Percentiles rank a stretch among this genome's conserved stretches.
phyloP scores from a whole-genome alignment of 2,113 vertebrate species.

The Neolamprologus devosi region DNA sequence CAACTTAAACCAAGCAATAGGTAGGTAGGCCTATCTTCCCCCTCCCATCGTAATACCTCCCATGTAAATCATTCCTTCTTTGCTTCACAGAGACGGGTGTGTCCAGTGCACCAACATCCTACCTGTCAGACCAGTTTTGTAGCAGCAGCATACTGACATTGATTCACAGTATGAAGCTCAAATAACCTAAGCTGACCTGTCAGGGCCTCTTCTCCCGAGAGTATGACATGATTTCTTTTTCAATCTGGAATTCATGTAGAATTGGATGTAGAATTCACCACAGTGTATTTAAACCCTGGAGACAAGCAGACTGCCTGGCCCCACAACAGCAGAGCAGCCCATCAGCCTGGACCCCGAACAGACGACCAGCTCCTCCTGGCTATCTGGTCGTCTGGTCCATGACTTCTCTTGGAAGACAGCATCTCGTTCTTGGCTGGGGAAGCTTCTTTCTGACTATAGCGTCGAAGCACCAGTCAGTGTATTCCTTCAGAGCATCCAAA shows the following conservation, averaged over 20 bases:
- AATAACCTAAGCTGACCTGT: not conserved
- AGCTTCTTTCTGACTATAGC: not conserved
- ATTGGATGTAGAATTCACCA: not conserved
- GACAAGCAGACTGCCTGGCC: not conserved
- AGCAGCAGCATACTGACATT: not conserved
- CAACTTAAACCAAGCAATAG: not conserved
- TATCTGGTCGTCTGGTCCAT: not conserved
- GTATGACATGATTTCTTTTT: not conserved
- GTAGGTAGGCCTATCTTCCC: not conserved
- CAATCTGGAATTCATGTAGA: not conserved
- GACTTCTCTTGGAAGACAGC: not conserved
- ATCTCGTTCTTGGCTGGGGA: not conserved
- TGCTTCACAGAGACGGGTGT: slow-evolving; percentile 8
- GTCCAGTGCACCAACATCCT: not conserved
- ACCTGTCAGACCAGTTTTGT: slow-evolving; percentile 58
- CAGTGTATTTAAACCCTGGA: not conserved
- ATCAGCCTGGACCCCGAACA: not conserved
- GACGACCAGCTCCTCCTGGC: not conserved
- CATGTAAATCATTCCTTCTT: slow-evolving; percentile 11
- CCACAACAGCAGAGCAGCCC: not conserved
- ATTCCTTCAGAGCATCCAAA: not conserved
- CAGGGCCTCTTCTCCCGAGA: not conserved
- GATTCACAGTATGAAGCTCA: not conserved
- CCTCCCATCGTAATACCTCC: not conserved
- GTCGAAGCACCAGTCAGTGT: not conserved